phyloP scores from a whole-genome alignment of 2,797 vertebrate species.

The Neoniphon sammara region DNA sequence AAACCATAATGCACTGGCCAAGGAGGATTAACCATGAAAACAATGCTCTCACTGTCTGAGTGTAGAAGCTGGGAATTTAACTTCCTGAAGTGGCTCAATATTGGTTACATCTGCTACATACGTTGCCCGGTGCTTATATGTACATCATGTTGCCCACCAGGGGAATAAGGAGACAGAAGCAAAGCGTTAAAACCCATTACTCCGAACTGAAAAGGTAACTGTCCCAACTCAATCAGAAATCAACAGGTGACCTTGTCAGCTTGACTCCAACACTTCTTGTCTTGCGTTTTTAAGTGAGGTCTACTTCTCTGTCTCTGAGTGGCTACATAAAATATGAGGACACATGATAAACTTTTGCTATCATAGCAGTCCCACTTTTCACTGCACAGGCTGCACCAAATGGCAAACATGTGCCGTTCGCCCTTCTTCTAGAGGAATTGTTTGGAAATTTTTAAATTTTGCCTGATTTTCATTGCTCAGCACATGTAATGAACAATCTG shows the following conservation, averaged over 20 bases:
- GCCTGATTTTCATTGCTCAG: not conserved
- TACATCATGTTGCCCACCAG: conserved; percentile 69
- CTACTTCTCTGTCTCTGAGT: conserved; percentile 25
- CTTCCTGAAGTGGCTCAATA: conserved; percentile 73
- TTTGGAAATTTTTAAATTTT: not conserved
- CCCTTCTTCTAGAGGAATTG: not conserved
- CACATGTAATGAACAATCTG: conserved; percentile 13
- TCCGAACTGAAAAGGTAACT: conserved; percentile 36
- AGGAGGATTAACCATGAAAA: conserved; percentile 68
- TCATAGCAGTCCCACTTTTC: conserved; percentile 20
- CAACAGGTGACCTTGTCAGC: conserved; percentile 7
- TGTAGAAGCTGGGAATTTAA: conserved; percentile 67
- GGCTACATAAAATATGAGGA: conserved; percentile 55
- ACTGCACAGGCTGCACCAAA: not conserved
- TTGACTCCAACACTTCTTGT: conserved; percentile 6
- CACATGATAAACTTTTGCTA: conserved; percentile 31
- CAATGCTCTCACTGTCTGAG: conserved; percentile 60
- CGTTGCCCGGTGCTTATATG: conserved; percentile 72
- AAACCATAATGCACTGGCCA: conserved; percentile 78
- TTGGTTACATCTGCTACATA: conserved; percentile 80
- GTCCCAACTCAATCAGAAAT: conserved; percentile 27
- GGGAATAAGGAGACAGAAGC: conserved; percentile 65
- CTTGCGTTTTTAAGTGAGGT: conserved; percentile 1
- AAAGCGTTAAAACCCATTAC: conserved; percentile 60
- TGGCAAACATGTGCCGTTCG: not conserved